Conservation (phyloP, 1,140 invertebrate species). For the Heliconius eleuchia region DNA sequence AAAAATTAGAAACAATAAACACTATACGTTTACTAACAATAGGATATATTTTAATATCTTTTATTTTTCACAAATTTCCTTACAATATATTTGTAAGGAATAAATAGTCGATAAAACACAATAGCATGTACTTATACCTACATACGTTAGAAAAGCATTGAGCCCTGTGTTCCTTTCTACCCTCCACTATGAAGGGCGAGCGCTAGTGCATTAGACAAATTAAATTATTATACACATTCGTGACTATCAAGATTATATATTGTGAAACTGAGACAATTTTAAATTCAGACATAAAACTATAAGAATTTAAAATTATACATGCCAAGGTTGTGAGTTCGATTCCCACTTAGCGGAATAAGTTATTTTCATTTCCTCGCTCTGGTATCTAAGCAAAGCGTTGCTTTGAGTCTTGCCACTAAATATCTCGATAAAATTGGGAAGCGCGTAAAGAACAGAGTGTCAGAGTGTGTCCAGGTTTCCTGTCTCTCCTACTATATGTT, state of each 20-base stretch:
- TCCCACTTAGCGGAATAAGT: too few relatives aligned
- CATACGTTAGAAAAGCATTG: neutral
- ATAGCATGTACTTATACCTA: neutral
- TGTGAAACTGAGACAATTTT: neutral
- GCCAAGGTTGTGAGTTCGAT: too few relatives aligned
- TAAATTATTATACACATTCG: neutral
- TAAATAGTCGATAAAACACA: neutral
- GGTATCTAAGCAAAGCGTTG: neutral
- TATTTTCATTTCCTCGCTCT: neutral
- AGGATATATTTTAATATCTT: neutral
- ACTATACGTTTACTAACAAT: too few relatives aligned
- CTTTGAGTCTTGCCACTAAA: neutral
- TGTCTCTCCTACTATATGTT: neutral
- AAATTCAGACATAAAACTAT: neutral
- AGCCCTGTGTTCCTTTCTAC: neutral
- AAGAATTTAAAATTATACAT: neutral
- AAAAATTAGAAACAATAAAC: too few relatives aligned
- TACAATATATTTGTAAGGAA: neutral
- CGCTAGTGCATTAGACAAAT: slow-evolving; percentile 13
- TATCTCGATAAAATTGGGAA: neutral
- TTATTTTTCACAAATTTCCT: neutral
- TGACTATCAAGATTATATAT: neutral
- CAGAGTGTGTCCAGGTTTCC: neutral
- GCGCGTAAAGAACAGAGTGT: too few relatives aligned
- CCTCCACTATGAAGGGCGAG: neutral